Conservation (phyloP, 2,797 vertebrate species). For the Sarcoramphus papa region DNA sequence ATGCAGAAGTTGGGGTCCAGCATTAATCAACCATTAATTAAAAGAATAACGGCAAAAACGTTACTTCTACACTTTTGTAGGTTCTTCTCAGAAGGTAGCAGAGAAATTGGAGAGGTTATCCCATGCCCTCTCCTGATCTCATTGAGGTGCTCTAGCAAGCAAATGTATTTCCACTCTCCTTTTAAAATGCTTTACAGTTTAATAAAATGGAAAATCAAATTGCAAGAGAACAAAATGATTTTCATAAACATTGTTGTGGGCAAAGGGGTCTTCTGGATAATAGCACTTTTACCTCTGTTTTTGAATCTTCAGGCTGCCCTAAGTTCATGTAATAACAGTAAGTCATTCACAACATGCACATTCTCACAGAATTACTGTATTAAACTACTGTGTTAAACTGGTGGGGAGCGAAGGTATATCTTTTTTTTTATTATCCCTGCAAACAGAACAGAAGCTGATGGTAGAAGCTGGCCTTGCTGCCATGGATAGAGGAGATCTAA, state of each 20-base stretch:
- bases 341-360: constrained; percentile 58
- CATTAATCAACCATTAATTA: not conserved
- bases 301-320: constrained; percentile 65
- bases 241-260: constrained; percentile 64
- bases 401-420: not conserved
- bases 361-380: constrained; percentile 68
- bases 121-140: not conserved
- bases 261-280: constrained; percentile 61
- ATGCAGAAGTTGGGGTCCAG: not conserved
- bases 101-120: not conserved
- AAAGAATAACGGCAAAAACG: not conserved
- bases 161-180: not conserved
- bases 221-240: constrained; percentile 60
- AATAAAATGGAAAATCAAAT: constrained; percentile 51
- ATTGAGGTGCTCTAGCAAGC: not conserved
- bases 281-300: constrained; percentile 73
- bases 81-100: not conserved
- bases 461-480: not conserved
- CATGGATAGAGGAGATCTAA: not conserved
- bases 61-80: not conserved
- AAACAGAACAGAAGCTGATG: not conserved
- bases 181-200: constrained; percentile 16
- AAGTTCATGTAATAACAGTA: constrained; percentile 44
- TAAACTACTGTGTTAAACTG: constrained; percentile 62
- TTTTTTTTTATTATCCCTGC: constrained; percentile 13